phyloP scores from a whole-genome alignment of 1,140 invertebrate species.

The Hermetia illucens region DNA sequence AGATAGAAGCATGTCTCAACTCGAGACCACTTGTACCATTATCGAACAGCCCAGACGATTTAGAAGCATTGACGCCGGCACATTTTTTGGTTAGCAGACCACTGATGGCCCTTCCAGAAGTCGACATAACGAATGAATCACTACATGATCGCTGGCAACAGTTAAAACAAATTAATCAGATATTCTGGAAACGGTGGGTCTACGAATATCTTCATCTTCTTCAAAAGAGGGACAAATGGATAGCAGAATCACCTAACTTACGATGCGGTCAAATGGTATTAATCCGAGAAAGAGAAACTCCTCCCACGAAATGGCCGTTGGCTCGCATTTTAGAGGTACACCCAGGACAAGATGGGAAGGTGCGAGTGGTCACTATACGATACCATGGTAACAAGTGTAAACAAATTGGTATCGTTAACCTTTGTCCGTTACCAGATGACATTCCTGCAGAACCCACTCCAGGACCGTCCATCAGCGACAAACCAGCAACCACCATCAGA shows the following conservation, averaged over 20 bases:
- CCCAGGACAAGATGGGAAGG: conserved; percentile 9
- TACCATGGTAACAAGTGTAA: too few species aligned
- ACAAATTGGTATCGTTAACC: too few species aligned
- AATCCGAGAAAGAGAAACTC: conserved; percentile 11
- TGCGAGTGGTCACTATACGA: conserved; percentile 8
- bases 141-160: not conserved
- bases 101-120: conserved; percentile 13
- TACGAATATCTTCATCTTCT: too few species aligned
- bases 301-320: conserved; percentile 15
- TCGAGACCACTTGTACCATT: conserved; percentile 12
- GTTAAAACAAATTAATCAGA: conserved; percentile 1
- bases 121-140: conserved; percentile 4
- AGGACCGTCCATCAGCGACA: too few species aligned
- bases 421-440: too few species aligned
- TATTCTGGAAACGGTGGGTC: too few species aligned
- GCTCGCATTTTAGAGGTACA: conserved; percentile 10
- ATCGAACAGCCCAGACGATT: conserved; percentile 13
- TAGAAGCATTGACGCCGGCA: conserved; percentile 15
- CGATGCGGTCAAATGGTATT: conserved; percentile 17
- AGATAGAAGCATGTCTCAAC: conserved; percentile 16
- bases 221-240: too few species aligned
- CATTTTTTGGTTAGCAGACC: conserved; percentile 24
- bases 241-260: conserved; percentile 3
- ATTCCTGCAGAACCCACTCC: too few species aligned
- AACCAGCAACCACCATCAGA: too few species aligned